phyloP scores from a whole-genome alignment of 1,140 invertebrate species.

The Liolophura sinensis region DNA sequence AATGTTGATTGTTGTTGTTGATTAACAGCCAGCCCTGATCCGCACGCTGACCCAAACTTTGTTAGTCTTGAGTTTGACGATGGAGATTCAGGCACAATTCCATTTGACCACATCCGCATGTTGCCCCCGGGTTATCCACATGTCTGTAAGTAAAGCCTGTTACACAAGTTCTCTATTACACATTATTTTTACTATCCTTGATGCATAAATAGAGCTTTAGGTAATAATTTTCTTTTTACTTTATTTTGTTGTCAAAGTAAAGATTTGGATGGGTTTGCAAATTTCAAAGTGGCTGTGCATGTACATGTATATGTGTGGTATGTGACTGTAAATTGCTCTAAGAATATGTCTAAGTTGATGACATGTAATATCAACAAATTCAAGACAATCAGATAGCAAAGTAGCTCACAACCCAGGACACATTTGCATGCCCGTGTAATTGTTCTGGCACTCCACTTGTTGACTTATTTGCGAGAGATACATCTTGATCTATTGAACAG shows the following conservation, averaged over 20 bases:
- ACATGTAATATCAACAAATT: no score
- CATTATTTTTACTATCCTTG: no score
- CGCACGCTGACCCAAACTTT: constrained; percentile 55
- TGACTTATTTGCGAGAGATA: constrained; percentile 61
- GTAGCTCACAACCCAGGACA: neutral
- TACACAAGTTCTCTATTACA: no score
- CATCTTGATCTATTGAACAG: constrained; percentile 24
- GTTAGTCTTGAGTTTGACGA: constrained; percentile 95
- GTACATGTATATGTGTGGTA: no score
- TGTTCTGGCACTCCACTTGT: constrained; percentile 82
- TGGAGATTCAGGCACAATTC: constrained; percentile 89
- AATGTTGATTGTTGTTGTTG: constrained; percentile 7
- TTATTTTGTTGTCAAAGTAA: no score
- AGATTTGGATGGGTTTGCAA: no score
- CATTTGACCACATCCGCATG: constrained; percentile 84
- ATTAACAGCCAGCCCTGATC: constrained; percentile 45
- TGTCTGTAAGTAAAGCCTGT: constrained; percentile 32
- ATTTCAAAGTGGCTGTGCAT: neutral
- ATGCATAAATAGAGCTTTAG: no score
- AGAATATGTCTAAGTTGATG: no score
- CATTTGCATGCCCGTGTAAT: neutral
- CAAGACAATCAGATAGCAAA: no score
- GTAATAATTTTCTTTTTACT: no score
- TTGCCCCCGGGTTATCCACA: constrained; percentile 88
- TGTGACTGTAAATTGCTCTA: no score